A percentile compares a stretch with the other conserved stretches of the same genome.
Conservation (phyloP, 2,797 vertebrate species). For the Carcharodon carcharias region DNA sequence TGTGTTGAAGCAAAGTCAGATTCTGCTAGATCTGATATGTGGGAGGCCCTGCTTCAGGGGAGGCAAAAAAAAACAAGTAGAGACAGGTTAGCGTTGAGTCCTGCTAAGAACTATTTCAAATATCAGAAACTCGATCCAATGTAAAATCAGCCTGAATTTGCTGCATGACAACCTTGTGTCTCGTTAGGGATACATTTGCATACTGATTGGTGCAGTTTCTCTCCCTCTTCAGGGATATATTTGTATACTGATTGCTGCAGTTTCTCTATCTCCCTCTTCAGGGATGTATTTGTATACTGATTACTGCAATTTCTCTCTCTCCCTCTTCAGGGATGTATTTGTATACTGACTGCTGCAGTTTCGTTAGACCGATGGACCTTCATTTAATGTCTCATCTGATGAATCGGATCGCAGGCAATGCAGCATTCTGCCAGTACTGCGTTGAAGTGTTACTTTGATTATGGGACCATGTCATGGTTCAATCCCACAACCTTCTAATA, state of each 20-base stretch:
- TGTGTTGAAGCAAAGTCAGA: not conserved
- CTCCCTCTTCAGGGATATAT: not conserved
- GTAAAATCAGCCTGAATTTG: not conserved
- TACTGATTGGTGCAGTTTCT: not conserved
- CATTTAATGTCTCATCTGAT: not conserved
- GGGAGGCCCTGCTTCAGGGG: not conserved
- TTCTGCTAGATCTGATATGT: not conserved
- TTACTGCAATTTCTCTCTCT: not conserved
- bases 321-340: too few species aligned
- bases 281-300: too few species aligned
- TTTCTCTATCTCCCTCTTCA: too few species aligned
- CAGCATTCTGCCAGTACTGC: not conserved
- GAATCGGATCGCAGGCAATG: not conserved
- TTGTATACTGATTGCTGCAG: not conserved
- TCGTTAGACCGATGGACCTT: not conserved
- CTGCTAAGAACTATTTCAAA: not conserved
- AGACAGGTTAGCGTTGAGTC: not conserved
- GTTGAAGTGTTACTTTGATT: not conserved
- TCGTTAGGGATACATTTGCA: not conserved
- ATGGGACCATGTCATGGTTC: too few species aligned
- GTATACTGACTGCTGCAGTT: too few species aligned
- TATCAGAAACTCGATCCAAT: not conserved
- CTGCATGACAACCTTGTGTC: not conserved
- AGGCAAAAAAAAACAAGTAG: not conserved
- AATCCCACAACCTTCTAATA: too few species aligned